Percentiles rank a stretch among this genome's conserved stretches.
Conservation (phyloP, 2,113 vertebrate species). For the Struthidea cinerea region DNA sequence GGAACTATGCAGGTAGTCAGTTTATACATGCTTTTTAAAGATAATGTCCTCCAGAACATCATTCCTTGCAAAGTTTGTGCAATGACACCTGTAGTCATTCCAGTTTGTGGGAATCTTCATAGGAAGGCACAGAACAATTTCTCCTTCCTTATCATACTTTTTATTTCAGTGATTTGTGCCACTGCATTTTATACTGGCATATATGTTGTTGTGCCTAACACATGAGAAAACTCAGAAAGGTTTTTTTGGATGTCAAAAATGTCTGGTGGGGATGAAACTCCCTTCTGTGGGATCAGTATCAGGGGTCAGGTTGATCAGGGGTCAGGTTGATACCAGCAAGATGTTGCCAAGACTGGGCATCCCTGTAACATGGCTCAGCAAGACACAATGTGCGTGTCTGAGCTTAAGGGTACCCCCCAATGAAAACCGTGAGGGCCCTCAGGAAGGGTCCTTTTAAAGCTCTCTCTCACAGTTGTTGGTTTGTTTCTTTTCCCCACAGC, state of each 20-base stretch:
- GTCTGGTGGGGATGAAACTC: background rate
- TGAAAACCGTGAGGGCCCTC: rapidly evolving
- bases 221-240: background rate
- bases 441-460: background rate
- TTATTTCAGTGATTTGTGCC: background rate
- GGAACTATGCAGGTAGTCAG: background rate
- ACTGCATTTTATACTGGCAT: background rate
- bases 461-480: background rate
- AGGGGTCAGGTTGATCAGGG: background rate
- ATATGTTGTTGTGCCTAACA: background rate
- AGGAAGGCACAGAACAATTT: background rate
- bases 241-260: background rate
- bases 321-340: background rate
- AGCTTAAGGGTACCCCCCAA: background rate
- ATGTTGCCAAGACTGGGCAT: rapidly evolving
- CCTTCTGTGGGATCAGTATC: background rate
- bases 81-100: background rate
- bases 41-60: background rate
- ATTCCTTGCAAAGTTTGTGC: background rate
- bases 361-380: background rate
- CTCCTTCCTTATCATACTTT: background rate
- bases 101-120: background rate
- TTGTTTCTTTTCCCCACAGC: rapidly evolving
- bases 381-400: rapidly evolving
- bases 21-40: background rate